Evolutionary conservation across 2,888 invertebrate genomes (phyloP), one percentile per base, ranked within the genome.

Genomic region (Drosophila algonquin): DNA sequence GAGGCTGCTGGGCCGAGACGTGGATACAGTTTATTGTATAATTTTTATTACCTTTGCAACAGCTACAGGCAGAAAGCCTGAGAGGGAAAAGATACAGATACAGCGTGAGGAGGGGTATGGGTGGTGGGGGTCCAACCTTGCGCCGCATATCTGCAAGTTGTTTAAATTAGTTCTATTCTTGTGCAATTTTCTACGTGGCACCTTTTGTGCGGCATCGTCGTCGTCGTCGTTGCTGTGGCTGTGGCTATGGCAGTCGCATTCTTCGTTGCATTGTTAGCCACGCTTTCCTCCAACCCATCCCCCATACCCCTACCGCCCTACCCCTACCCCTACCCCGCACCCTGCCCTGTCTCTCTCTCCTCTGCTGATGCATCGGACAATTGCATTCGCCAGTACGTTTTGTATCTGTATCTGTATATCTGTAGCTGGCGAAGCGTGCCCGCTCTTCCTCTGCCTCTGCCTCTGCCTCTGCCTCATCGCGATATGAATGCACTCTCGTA

Each of bases 81-180:
- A n/a, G 40, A 7, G 40, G 40, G 7, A 40, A 40, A 2, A n/a
- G 40, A 14, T 2, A n/a, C 40, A n/a, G 40, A 40, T 40, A n/a
- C 40, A 40, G n/a, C 6, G n/a, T n/a, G 40, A 40, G n/a, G 57
- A 54, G 21, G 59, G 40, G 48, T 3, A 30, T 8, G 30, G 8
- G 30, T 8, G 30, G 30, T 8, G 35, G 16, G 30, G 54, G 47
- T 40, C n/a, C 58, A 65, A 55, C 64, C 60, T 61, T 65, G 68
- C 54, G 56, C 65, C 73, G 78, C 63, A 69, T 80, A 85, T 76
- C 78, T 86, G 79, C 78, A 78, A 78, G 76, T 79, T 79, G 75
- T 82, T 88, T 88, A 88, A 87, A 87, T 87, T 87, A 87, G 87
- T 87, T 87, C 79, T 85, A 87, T 88, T 88, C 87, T 87, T 82